Evolutionary conservation across 2,888 invertebrate genomes (phyloP).

Genomic region (Sphinx pinastri): DNA sequence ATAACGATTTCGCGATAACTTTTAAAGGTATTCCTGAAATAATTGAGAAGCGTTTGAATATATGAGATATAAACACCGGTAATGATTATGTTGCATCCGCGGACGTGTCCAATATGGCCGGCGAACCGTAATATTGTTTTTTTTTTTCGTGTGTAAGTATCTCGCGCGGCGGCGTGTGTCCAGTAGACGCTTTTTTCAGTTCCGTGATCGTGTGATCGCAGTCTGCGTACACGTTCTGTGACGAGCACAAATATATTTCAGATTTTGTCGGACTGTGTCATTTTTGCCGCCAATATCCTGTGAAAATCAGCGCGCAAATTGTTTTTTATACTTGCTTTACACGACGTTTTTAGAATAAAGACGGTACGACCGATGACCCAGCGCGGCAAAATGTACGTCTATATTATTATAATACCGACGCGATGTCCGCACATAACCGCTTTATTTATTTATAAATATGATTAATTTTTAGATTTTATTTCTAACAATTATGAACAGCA

Average conservation of each 20-base stretch:
- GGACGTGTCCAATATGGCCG: too few relatives aligned
- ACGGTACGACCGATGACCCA: neutral
- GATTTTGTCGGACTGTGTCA: constrained; percentile 15
- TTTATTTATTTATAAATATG: constrained; percentile 27
- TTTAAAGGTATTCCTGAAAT: neutral
- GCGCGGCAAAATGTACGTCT: constrained; percentile 18
- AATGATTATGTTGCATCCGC: too few relatives aligned
- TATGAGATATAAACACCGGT: too few relatives aligned
- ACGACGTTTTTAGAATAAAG: constrained; percentile 10
- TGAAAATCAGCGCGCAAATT: constrained; percentile 9
- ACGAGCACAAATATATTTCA: constrained; percentile 23
- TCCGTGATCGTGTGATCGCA: neutral
- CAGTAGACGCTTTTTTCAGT: constrained; percentile 23
- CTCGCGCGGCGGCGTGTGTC: constrained; percentile 3
- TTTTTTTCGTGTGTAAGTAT: neutral
- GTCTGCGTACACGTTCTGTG: constrained; percentile 15
- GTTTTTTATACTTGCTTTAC: constrained; percentile 24
- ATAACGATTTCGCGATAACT: neutral
- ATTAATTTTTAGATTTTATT: constrained; percentile 26
- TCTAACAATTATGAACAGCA: constrained; percentile 51
- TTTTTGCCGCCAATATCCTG: constrained; percentile 2
- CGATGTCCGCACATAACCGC: constrained; percentile 18
- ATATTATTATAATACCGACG: constrained; percentile 3
- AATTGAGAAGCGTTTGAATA: too few relatives aligned
- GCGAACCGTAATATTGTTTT: too few relatives aligned